A percentile compares a stretch with the other conserved stretches of the same genome.
phyloP scores from a whole-genome alignment of 2,888 invertebrate species.

The Gryllus longicercus region DNA sequence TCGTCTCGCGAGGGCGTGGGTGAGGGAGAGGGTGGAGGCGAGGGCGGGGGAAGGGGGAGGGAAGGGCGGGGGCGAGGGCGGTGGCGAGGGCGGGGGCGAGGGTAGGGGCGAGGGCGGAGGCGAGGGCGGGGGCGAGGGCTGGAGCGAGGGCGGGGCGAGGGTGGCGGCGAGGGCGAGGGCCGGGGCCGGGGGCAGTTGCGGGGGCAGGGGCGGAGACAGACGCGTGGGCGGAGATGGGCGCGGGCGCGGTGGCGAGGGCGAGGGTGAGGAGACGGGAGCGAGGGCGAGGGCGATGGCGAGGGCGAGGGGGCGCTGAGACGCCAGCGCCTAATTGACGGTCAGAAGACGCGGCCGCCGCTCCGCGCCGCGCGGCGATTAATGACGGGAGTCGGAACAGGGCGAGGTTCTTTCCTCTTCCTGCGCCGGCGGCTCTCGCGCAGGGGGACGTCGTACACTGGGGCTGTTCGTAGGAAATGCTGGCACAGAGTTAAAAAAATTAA shows the following conservation, averaged over 20 bases:
- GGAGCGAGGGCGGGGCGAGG: not conserved
- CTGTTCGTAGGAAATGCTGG: too few species aligned
- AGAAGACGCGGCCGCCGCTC: not conserved
- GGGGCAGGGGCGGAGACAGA: not conserved
- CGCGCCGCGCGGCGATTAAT: not conserved
- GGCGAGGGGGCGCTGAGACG: not conserved
- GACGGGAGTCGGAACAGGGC: not conserved
- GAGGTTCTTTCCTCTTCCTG: not conserved
- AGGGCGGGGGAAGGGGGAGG: not conserved
- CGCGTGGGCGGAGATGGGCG: not conserved
- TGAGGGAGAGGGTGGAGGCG: not conserved
- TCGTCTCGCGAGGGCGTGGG: not conserved
- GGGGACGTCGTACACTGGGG: not conserved
- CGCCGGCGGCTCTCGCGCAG: not conserved
- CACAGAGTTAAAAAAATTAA: too few species aligned
- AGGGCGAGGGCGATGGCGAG: not conserved
- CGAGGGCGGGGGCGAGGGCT: not conserved
- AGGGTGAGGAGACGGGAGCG: not conserved
- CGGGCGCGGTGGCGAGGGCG: not conserved
- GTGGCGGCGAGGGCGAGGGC: not conserved
- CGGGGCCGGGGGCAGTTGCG: not conserved
- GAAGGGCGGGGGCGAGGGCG: not conserved
- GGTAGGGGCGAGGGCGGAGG: not conserved
- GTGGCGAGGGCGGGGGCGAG: not conserved
- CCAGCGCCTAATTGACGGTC: not conserved